Evolutionary conservation across 2,797 vertebrate genomes (phyloP), one percentile per base, ranked within the genome.

Genomic region (Cynopterus sphinx): DNA sequence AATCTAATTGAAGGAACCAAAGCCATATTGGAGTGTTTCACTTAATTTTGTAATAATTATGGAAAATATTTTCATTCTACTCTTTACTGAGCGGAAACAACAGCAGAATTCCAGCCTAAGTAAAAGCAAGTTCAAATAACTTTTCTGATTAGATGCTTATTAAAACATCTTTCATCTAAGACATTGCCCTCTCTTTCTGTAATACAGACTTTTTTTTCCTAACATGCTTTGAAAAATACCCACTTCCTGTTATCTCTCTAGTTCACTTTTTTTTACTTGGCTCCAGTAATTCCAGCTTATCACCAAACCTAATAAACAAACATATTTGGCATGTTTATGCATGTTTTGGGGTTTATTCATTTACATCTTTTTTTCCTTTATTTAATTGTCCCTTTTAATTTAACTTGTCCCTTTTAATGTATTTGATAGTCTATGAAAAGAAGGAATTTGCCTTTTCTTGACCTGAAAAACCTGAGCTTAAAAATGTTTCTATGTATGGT

Each of bases 1-100:
- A 95, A 71, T 85, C 49, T 75, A 96, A 82, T 84, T 94, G 55
- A 79, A 94, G 82, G 46, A 95, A 88, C 41, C 65, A 92, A 87
- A 97, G 36, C 22, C 51, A 73, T 67, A 67, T 70, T 88, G 33
- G 31, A 85, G 46, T 26, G 15, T 49, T 87, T 92, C 65, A 86
- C 59, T 96, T 70, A 92, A 88, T 86, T 94, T 93, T 71, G 5
- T 17, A 87, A 93, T 86, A 46, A 63, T 84, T 92, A 90, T 43
- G 51, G 79, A 78, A 91, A 67, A 81, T 33, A 53, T 59, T 53
- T 81, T 88, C 36, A 79, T 31, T 75, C 12, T 49, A 43, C 1
- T 39, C 24, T 95, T 96, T 70, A 63, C 75, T 96, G 16, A n/a
- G 31, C 15, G 33, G 71, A 87, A 94, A 71, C 46, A 84, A n/a